A percentile compares a stretch with the other conserved stretches of the same genome.
phyloP scores from a whole-genome alignment of 2,113 vertebrate species.

The Psilopsiagon aurifrons region DNA sequence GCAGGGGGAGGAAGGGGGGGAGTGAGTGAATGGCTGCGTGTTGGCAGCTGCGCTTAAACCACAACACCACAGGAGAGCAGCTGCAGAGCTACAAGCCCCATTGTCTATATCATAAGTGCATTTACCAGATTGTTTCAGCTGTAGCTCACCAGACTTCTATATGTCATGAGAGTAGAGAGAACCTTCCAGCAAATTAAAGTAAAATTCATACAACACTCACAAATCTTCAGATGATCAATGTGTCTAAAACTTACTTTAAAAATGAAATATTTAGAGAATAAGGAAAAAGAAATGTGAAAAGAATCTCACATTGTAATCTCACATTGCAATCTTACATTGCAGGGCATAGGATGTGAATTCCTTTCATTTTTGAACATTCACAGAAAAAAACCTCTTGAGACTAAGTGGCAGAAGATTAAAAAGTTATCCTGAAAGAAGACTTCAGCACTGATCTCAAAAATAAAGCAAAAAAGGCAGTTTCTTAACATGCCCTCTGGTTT shows the following conservation, averaged over 20 bases:
- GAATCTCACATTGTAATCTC: neutral
- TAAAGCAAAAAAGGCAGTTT: neutral
- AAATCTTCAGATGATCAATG: neutral
- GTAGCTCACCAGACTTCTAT: neutral
- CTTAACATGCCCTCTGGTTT: neutral
- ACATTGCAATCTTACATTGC: neutral
- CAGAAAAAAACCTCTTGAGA: neutral
- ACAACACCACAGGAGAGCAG: neutral
- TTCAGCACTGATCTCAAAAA: neutral
- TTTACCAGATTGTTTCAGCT: neutral
- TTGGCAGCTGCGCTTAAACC: too few species aligned
- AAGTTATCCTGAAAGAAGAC: neutral
- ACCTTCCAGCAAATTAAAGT: neutral
- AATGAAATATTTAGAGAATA: neutral
- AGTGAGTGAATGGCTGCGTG: too few species aligned
- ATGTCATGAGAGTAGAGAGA: neutral
- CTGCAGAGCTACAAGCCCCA: neutral
- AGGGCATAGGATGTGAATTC: neutral
- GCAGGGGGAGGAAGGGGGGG: too few species aligned
- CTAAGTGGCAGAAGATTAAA: neutral
- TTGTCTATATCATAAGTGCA: accelerated
- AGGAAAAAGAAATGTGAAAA: neutral
- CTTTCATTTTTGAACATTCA: neutral
- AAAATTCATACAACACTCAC: neutral
- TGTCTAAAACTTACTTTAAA: neutral